These are phyloP conservation scores for Heliothis virescens DNA, from an alignment of 1,140 invertebrate species.

Conservation along the genomic window DNA sequence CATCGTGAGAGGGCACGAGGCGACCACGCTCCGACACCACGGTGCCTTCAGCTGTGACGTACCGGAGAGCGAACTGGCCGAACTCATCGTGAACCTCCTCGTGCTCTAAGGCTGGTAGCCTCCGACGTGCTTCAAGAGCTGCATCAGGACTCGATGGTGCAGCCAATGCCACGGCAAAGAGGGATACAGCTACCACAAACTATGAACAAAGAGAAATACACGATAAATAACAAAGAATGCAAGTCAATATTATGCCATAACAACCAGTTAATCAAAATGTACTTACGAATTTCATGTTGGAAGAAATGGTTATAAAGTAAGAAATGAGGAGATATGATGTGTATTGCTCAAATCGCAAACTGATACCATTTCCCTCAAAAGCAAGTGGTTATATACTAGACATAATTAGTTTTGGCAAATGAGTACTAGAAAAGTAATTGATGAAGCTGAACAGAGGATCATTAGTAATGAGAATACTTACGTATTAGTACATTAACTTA, in stretches of 20 bases:
- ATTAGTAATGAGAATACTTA: neutral
- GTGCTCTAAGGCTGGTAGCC: slow-evolving; percentile 62
- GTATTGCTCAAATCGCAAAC: slow-evolving; percentile 3
- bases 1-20: slow-evolving; percentile 67
- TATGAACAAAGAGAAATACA: neutral
- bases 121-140: neutral
- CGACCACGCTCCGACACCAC: slow-evolving; percentile 70
- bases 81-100: slow-evolving; percentile 75
- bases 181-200: slow-evolving; percentile 13
- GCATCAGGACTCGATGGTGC: slow-evolving; percentile 7
- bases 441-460: neutral
- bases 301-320: neutral
- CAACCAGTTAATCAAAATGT: neutral
- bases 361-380: neutral
- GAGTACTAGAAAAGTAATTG: neutral
- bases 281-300: slow-evolving; percentile 18
- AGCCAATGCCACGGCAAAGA: neutral
- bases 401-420: neutral
- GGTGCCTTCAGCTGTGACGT: slow-evolving; percentile 79
- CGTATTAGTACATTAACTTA: neutral
- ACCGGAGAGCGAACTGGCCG: slow-evolving; percentile 78
- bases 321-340: neutral
- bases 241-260: neutral
- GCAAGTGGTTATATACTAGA: neutral
- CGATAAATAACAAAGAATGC: neutral